Evolutionary conservation across 2,888 invertebrate genomes (phyloP).

Genomic region (Lordiphosa andalusiaca): DNA sequence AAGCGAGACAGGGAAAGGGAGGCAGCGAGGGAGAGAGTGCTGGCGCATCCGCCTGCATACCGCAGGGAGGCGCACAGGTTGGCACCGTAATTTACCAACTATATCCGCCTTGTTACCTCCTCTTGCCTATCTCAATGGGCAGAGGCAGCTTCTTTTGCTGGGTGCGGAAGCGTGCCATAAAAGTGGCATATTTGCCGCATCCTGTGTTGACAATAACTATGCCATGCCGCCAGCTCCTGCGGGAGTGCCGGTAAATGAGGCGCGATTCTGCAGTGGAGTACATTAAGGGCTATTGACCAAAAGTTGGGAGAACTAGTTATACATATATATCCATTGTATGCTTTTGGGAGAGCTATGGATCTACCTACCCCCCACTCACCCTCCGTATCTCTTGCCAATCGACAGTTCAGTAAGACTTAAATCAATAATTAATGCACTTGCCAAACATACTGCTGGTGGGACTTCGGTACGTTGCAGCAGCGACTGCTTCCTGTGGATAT

Average conservation of each 20-base stretch:
- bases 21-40: slow-evolving; percentile 2
- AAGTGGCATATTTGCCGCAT: slow-evolving; percentile 74
- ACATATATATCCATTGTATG: too few species aligned
- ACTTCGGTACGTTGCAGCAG: slow-evolving; percentile 34
- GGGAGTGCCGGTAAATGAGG: slow-evolving; percentile 30
- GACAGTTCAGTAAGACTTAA: slow-evolving; percentile 22
- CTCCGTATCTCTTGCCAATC: background rate
- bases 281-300: too few species aligned
- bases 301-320: too few species aligned
- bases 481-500: slow-evolving; percentile 17
- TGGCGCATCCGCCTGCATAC: slow-evolving; percentile 20
- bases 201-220: slow-evolving; percentile 70
- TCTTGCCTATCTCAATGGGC: slow-evolving; percentile 6
- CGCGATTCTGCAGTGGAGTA: slow-evolving; percentile 6
- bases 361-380: too few species aligned
- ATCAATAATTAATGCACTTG: slow-evolving; percentile 50
- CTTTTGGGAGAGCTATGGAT: too few species aligned
- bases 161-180: slow-evolving; percentile 67
- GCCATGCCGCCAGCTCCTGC: slow-evolving; percentile 34
- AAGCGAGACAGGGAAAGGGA: too few species aligned
- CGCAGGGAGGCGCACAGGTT: slow-evolving; percentile 56
- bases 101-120: slow-evolving; percentile 67
- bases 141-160: slow-evolving; percentile 19
- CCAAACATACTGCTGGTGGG: slow-evolving; percentile 10
- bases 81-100: slow-evolving; percentile 69